phyloP scores from a whole-genome alignment of 2,888 invertebrate genomes.

The Euphydryas editha region DNA sequence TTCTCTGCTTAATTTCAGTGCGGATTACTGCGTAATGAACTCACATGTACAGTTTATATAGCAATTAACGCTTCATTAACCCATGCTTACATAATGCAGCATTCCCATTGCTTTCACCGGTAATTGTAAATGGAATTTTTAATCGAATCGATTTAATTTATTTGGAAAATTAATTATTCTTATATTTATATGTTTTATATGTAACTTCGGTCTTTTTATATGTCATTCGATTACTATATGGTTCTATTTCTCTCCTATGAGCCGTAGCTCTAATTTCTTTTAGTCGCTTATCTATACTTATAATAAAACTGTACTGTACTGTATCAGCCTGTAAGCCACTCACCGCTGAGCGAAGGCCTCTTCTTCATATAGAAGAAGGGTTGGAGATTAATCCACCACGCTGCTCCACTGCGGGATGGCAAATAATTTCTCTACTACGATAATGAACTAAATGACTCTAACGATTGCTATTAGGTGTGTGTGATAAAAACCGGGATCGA shows the following conservation, averaged over 20 bases:
- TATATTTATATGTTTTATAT: not conserved
- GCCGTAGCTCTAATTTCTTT: no score
- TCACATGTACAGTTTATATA: conserved; percentile 31
- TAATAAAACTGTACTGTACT: no score
- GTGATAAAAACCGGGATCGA: no score
- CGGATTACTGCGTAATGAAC: conserved; percentile 34
- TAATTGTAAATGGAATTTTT: conserved; percentile 35
- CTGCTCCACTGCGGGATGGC: no score
- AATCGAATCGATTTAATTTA: conserved; percentile 16
- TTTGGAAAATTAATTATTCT: not conserved
- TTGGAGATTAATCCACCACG: no score
- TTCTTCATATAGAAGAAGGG: no score
- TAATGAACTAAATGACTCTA: no score
- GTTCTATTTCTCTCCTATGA: no score
- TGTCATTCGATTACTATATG: not conserved
- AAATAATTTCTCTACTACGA: no score
- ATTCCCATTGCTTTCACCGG: conserved; percentile 28
- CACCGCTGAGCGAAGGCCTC: no score
- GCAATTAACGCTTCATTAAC: conserved; percentile 35
- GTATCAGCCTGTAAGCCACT: no score
- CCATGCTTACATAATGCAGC: conserved; percentile 35
- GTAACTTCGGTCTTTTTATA: not conserved
- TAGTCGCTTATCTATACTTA: not conserved
- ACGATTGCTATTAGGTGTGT: no score
- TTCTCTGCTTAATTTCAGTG: conserved; percentile 38